Evolutionary conservation across 2,797 vertebrate species (phyloP).

Genomic region (Mergus octosetaceus): DNA sequence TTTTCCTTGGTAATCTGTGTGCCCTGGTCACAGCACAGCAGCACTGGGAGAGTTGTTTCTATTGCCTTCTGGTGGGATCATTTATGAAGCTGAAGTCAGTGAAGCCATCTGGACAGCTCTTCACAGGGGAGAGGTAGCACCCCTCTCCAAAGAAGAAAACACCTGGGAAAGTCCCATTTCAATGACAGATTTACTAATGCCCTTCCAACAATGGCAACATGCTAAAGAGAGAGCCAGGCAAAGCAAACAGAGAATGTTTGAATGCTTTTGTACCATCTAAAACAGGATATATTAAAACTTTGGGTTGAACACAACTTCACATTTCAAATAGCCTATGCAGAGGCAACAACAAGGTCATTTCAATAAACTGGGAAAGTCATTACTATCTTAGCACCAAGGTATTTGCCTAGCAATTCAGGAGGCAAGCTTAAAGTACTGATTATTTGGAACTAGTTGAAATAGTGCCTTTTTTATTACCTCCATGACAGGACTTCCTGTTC

Average conservation of each 20-base stretch:
- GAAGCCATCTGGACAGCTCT: not conserved
- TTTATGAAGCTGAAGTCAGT: not conserved
- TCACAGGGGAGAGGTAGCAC: not conserved
- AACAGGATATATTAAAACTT: not conserved
- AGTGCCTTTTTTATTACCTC: conserved; percentile 28
- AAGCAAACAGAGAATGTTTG: not conserved
- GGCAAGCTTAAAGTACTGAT: not conserved
- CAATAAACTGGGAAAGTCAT: not conserved
- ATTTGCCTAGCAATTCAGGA: not conserved
- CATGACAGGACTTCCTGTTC: not conserved
- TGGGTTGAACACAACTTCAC: not conserved
- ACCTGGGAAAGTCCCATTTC: not conserved
- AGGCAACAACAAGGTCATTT: not conserved
- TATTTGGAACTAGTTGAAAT: conserved; percentile 17
- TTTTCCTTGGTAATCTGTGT: not conserved
- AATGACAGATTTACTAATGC: not conserved
- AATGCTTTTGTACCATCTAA: not conserved
- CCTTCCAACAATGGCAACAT: not conserved
- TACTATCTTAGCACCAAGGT: not conserved
- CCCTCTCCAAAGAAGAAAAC: not conserved
- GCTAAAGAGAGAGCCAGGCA: not conserved
- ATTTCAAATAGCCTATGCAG: not conserved
- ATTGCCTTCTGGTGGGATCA: not conserved
- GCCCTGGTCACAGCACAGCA: not conserved
- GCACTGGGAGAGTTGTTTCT: not conserved